phyloP scores from a whole-genome alignment of 1,140 invertebrate genomes.

The Halictus rubicundus region DNA sequence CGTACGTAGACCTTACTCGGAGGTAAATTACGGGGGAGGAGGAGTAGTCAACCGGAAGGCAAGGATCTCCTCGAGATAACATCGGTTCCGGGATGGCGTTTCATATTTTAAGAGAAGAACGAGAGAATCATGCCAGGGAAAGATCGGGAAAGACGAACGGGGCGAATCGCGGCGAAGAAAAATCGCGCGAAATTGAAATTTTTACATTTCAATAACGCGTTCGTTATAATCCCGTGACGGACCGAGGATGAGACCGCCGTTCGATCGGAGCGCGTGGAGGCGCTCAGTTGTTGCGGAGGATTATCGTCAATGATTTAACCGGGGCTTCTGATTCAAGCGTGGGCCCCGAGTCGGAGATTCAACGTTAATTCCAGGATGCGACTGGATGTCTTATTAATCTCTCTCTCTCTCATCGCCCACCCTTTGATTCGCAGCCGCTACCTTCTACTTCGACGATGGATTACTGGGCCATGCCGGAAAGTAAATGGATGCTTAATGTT shows the following conservation, averaged over 20 bases:
- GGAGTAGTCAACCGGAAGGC: background rate
- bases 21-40: too few relatives aligned
- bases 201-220: slow-evolving; percentile 10
- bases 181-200: slow-evolving; percentile 14
- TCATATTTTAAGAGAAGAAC: background rate
- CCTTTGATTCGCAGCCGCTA: slow-evolving; percentile 28
- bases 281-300: background rate
- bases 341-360: background rate
- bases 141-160: too few relatives aligned
- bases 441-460: slow-evolving; percentile 21
- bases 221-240: background rate
- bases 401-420: background rate
- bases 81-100: background rate
- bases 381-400: slow-evolving; percentile 41
- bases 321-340: too few relatives aligned
- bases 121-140: too few relatives aligned
- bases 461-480: slow-evolving; percentile 37
- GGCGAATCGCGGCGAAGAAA: too few relatives aligned
- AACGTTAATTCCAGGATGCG: slow-evolving; percentile 7
- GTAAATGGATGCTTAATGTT: slow-evolving; percentile 50
- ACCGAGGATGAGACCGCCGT: too few relatives aligned
- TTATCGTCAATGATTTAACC: slow-evolving; percentile 26
- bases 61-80: background rate
- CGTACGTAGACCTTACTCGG: background rate
- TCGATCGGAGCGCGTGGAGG: too few relatives aligned